Base-by-base conservation (phyloP, 1,140 invertebrate species). In the Brachionus angularis region DNA sequence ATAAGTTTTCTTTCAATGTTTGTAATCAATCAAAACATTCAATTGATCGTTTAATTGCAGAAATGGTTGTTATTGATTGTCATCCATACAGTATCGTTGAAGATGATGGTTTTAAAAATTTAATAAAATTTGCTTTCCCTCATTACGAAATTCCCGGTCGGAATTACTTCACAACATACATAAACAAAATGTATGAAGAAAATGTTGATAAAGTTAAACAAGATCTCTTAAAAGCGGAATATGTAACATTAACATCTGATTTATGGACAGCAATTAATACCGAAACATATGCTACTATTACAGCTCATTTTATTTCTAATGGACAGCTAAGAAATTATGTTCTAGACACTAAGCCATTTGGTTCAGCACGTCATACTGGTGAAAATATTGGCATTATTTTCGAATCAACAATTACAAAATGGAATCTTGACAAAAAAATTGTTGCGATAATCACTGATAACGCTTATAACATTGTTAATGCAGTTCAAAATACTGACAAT, bases 141-240 rank as follows among this genome's bases (percentile, higher is more conserved):
- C 29, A 53, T 53, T 53, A 53, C 31, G 25, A 53, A 29, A 25
- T 53, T 53, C 50, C 50, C 31, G 50, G 50, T 31, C 29, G 50
- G 31, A 29, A 53, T 25, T 53, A 31, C 31, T 53, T 53, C 31
- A 53, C 29, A 53, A 53, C 50, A 53, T 12, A 31, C 29, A 53
- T 53, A 31, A 53, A 53, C 31, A 53, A 53, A 53, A 53, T 53
- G 50, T 53, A 53, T 16, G 50, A 53, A 31, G 50, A 53, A 53
- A 53, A 53, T 53, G 25, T 53, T 53, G 50, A 53, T 29, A 52
- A 52, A 52, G 27, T 52, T 52, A 52, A 52, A 25, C 25, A 52
- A 52, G 49, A 52, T 29, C 49, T 52, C 25, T 29, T 52, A 52
- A 21, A 52, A 52, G 23, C 49, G 25, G 49, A 52, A 52, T 52